Evolutionary conservation across 1,140 invertebrate genomes (phyloP), one percentile per base, ranked within the genome.

Genomic region (Tetraneura akinire): DNA sequence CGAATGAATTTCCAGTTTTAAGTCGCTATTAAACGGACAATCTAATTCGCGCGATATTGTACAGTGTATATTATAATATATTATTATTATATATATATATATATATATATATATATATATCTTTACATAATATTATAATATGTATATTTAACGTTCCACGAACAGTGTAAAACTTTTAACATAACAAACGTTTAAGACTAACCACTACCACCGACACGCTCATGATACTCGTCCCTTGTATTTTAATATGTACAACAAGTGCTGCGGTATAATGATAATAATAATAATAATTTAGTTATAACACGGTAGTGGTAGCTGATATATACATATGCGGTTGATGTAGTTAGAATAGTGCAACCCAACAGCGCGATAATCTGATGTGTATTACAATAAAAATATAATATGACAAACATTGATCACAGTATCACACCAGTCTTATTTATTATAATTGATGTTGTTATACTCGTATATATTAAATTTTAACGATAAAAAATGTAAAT

Each of bases 1-100:
- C 51, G 68, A n/a, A n/a, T 71, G 45, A 71, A 71, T 71, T 71
- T 71, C 45, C 26, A 71, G 45, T 71, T 71, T 68, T 23, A n/a
- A 68, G 3, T 71, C 68, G 4, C 26, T 45, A 37, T 18, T 26
- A 49, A 18, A 70, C 9, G 23, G 45, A 70, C 45, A 49, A 70
- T 70, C 42, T 70, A 70, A 70, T 70, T 70, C 18, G 14, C 18
- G 10, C 4, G 60, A 1, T 37, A 32, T 37, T 37, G 32, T 37
- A 37, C 8, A 37, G 3, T 37, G 8, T 53, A 14, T 14, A 10
- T 14, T 1, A 13, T 13, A n/a, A 6, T 53, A 53, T n/a, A 14
- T n/a, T n/a, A n/a, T n/a, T n/a, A n/a, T n/a, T n/a, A n/a, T n/a
- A n/a, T n/a, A n/a, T n/a, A n/a, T n/a, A n/a, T n/a, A n/a, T n/a